phyloP scores from a whole-genome alignment of 2,113 vertebrate species.

The Mola mola region DNA sequence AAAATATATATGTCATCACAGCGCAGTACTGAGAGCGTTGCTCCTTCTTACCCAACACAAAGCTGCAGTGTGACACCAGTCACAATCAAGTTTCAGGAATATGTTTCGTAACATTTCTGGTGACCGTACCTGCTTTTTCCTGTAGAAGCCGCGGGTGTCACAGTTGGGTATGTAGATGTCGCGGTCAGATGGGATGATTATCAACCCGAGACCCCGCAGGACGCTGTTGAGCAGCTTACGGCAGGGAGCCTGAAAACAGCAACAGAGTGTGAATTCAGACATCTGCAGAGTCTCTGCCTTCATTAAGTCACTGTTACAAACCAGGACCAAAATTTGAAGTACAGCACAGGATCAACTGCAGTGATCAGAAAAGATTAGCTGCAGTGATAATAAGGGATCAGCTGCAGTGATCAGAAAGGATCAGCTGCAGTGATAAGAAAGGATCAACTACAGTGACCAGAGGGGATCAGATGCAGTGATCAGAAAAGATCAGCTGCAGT shows the following conservation, averaged over 20 bases:
- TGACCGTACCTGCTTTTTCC: slow-evolving; percentile 84
- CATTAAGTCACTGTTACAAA: neutral
- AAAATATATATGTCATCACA: slow-evolving; percentile 65
- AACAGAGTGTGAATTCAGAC: slow-evolving; percentile 49
- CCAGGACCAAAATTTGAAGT: neutral
- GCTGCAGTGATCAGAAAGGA: slow-evolving; percentile 43
- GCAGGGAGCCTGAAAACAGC: slow-evolving; percentile 81
- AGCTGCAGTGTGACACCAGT: slow-evolving; percentile 43
- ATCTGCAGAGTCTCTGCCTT: slow-evolving; percentile 13
- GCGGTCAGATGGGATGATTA: slow-evolving; percentile 81
- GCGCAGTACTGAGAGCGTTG: slow-evolving; percentile 45
- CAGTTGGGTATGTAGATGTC: slow-evolving; percentile 90
- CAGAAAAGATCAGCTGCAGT: slow-evolving; percentile 4
- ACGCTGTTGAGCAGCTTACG: slow-evolving; percentile 82
- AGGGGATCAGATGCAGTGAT: neutral
- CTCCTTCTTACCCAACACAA: slow-evolving; percentile 16
- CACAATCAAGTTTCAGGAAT: too few species aligned
- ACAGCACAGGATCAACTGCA: slow-evolving; percentile 1
- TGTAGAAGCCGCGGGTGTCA: slow-evolving; percentile 86
- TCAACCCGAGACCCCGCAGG: slow-evolving; percentile 82
- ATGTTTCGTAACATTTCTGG: too few species aligned
- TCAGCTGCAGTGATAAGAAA: slow-evolving; percentile 40
- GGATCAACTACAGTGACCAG: slow-evolving; percentile 18
- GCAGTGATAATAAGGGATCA: slow-evolving; percentile 14
- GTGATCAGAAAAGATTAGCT: slow-evolving; percentile 42